A percentile compares a stretch with the other conserved stretches of the same genome.
Evolutionary conservation across 2,797 vertebrate genomes (phyloP).

Genomic region (Carduelis carduelis): DNA sequence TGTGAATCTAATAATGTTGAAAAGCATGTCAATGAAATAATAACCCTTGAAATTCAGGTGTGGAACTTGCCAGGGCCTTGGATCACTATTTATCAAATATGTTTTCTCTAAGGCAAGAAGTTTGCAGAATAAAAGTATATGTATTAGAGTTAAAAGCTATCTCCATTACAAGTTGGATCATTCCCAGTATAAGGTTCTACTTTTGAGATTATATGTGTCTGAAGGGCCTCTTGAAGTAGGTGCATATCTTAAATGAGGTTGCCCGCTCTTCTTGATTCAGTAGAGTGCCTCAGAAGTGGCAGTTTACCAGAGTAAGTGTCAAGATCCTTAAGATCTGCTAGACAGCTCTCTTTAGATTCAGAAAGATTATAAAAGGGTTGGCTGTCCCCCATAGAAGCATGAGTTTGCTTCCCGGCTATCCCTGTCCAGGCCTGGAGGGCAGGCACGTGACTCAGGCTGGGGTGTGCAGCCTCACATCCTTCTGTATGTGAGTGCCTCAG

Average conservation of each 20-base stretch:
- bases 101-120: background rate
- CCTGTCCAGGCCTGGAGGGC: background rate
- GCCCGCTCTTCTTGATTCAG: background rate
- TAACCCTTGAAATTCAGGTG: background rate
- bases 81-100: background rate
- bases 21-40: background rate
- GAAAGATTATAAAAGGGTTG: background rate
- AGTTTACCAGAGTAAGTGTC: background rate
- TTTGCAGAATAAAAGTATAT: background rate
- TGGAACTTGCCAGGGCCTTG: background rate
- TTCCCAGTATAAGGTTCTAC: background rate
- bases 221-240: background rate
- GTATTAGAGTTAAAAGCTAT: background rate
- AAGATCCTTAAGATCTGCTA: background rate
- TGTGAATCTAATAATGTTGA: background rate
- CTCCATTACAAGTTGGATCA: background rate
- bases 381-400: background rate
- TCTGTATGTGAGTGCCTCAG: background rate
- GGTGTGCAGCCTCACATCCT: accelerated
- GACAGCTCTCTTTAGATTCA: background rate
- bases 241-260: background rate
- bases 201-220: background rate
- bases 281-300: background rate
- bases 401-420: background rate
- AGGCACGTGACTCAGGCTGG: background rate